A percentile compares a stretch with the other conserved stretches of the same genome.
Evolutionary conservation across 1,140 invertebrate genomes (phyloP).

Genomic region (Helicoverpa zea): DNA sequence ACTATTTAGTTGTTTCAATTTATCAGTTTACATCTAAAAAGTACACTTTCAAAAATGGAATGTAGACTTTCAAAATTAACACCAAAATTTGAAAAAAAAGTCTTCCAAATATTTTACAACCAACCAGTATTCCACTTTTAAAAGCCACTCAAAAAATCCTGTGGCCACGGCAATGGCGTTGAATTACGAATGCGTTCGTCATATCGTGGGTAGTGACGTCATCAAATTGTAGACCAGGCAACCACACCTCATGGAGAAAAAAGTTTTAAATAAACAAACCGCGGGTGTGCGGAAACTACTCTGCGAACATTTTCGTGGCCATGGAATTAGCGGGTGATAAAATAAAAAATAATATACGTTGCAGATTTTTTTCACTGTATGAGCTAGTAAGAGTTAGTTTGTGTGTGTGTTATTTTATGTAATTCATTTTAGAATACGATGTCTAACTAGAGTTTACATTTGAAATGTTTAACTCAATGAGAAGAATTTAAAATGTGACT

Average conservation of each 20-base stretch:
- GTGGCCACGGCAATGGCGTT: neutral
- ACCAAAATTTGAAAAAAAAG: no score
- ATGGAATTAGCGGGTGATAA: conserved; percentile 34
- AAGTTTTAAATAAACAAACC: conserved; percentile 72
- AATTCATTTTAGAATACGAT: no score
- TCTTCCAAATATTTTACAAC: neutral
- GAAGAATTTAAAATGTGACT: no score
- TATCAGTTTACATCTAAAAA: no score
- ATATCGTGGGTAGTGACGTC: conserved; percentile 55
- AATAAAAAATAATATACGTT: no score
- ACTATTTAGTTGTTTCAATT: no score
- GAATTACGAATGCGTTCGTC: conserved; percentile 48
- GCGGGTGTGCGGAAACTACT: conserved; percentile 61
- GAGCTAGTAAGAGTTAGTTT: no score
- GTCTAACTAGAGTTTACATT: no score
- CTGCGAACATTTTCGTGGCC: conserved; percentile 52
- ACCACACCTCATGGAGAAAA: conserved; percentile 67
- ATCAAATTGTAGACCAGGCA: conserved; percentile 66
- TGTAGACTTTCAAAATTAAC: no score
- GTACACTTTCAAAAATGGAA: no score
- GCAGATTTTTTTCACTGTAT: neutral
- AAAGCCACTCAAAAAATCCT: conserved; percentile 20
- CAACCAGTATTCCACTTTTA: neutral
- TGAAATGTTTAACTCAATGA: no score
- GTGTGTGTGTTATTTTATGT: no score